Conservation (phyloP, 2,113 vertebrate genomes). For the Grallaria varia region DNA sequence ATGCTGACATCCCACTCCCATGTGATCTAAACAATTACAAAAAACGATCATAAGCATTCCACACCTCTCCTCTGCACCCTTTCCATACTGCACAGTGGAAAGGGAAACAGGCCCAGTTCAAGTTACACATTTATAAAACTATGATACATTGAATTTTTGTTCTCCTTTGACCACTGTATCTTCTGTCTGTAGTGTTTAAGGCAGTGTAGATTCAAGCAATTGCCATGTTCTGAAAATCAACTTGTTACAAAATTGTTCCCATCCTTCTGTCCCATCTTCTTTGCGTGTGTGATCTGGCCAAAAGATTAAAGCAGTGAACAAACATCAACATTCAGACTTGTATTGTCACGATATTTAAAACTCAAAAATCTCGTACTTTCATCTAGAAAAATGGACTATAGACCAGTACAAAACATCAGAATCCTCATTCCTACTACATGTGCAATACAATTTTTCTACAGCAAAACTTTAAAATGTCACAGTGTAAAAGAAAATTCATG, state of each 20-base stretch:
- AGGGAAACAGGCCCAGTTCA: background rate
- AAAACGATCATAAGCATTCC: background rate
- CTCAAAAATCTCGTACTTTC: background rate
- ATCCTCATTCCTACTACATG: background rate
- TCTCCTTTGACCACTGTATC: background rate
- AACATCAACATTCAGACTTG: background rate
- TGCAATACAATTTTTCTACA: background rate
- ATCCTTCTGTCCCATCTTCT: background rate
- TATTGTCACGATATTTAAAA: background rate
- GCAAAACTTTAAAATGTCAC: background rate
- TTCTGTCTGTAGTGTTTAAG: background rate
- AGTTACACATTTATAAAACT: background rate
- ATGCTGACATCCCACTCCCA: background rate
- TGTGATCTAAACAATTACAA: background rate
- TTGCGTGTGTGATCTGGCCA: background rate
- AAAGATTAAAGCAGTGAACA: background rate
- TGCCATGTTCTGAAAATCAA: background rate
- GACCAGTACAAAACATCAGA: background rate
- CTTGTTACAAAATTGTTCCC: background rate
- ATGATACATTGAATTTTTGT: accelerated
- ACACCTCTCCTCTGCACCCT: background rate
- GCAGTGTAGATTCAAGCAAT: background rate
- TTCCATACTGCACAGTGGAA: background rate
- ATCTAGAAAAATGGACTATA: background rate
- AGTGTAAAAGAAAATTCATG: slow-evolving; percentile 25